These are phyloP conservation scores for Pangasianodon hypophthalmus DNA, from an alignment of 2,113 vertebrate species.

Conservation along the genomic window DNA sequence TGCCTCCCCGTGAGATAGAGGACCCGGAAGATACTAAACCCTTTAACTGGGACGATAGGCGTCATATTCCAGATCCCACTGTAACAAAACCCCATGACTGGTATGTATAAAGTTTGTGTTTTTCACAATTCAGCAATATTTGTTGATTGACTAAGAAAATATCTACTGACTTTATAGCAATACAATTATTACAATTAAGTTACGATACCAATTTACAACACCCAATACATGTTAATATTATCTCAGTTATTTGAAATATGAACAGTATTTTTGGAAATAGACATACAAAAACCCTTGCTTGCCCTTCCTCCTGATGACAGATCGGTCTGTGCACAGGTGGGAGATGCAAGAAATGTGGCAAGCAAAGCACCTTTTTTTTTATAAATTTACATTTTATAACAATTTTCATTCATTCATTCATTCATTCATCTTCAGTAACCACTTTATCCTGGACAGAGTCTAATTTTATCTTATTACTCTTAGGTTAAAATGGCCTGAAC, in stretches of 20 bases:
- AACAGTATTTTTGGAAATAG: neutral
- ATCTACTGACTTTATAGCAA: neutral
- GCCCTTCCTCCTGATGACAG: neutral
- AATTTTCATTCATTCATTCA: neutral
- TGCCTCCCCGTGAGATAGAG: conserved; percentile 47
- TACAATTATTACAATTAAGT: neutral
- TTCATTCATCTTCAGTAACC: neutral
- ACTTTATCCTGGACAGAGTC: no score
- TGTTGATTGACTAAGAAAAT: neutral
- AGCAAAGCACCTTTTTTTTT: neutral
- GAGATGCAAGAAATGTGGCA: neutral
- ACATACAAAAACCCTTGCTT: neutral
- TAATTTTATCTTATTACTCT: no score
- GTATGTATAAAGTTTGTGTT: conserved; percentile 16
- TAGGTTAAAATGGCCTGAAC: no score
- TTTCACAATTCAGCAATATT: neutral
- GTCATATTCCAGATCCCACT: conserved; percentile 46
- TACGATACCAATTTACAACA: neutral
- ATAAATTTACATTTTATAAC: neutral
- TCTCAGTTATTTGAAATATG: neutral
- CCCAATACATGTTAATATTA: neutral
- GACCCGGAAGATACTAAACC: conserved; percentile 53
- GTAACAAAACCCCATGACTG: conserved; percentile 53
- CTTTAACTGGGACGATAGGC: conserved; percentile 53
- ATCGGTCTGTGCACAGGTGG: neutral